phyloP scores from a whole-genome alignment of 2,113 vertebrate genomes.

The Panurus biarmicus region DNA sequence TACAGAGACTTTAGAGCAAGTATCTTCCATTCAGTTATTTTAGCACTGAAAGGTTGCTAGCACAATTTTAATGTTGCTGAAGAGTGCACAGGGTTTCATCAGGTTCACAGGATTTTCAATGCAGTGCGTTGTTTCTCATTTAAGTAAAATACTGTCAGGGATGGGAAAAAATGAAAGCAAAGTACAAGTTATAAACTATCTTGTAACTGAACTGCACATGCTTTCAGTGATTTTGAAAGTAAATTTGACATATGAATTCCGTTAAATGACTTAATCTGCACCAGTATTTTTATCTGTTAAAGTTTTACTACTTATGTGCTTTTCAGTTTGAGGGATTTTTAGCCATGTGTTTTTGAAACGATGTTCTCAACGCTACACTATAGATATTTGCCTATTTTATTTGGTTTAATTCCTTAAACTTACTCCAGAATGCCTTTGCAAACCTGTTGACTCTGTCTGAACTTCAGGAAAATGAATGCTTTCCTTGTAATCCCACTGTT shows the following conservation, averaged over 20 bases:
- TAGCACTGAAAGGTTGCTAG: neutral
- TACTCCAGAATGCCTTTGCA: conserved; percentile 26
- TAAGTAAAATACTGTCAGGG: neutral
- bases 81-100: neutral
- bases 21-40: neutral
- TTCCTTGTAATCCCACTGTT: neutral
- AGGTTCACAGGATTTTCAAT: neutral
- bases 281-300: neutral
- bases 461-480: neutral
- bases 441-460: conserved; percentile 1
- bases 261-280: conserved; percentile 32
- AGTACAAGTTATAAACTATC: neutral
- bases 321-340: neutral
- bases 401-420: conserved; percentile 50
- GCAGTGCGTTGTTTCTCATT: neutral
- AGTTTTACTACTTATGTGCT: neutral
- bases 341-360: neutral
- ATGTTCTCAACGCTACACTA: neutral
- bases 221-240: conserved; percentile 23
- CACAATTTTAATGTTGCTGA: conserved; percentile 3
- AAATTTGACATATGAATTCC: neutral
- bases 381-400: conserved; percentile 3
- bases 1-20: neutral
- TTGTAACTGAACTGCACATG: neutral
- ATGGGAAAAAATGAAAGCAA: neutral